These are phyloP conservation scores for Enteromius anoplus DNA, from an alignment of 2,797 vertebrate genomes.

Conservation along the genomic window DNA sequence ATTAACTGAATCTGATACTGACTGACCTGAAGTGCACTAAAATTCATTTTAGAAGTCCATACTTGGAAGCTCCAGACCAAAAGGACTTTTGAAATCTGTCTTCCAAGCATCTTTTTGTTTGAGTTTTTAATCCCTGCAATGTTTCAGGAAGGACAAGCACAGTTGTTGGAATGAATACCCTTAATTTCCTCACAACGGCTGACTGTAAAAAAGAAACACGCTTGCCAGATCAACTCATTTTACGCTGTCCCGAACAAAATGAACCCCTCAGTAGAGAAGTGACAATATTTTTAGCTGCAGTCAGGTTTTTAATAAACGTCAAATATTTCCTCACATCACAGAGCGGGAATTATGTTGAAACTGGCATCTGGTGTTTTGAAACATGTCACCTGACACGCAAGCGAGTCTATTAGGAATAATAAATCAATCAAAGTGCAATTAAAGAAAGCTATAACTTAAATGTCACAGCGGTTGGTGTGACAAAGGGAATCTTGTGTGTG, in stretches of 20 bases:
- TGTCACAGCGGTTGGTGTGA: conserved; percentile 14
- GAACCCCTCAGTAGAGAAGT: not conserved
- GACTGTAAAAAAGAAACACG: not conserved
- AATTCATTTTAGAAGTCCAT: not conserved
- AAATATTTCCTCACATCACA: not conserved
- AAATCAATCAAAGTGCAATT: conserved; percentile 29
- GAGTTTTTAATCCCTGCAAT: not conserved
- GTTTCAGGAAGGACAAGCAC: not conserved
- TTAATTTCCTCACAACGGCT: not conserved
- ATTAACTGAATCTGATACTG: not conserved
- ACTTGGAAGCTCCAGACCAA: not conserved
- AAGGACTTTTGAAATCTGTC: not conserved
- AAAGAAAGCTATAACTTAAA: conserved; percentile 19
- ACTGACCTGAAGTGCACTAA: not conserved
- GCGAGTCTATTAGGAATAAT: conserved; percentile 1
- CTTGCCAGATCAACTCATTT: conserved; percentile 5
- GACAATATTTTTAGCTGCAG: conserved; percentile 12
- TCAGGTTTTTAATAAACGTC: conserved; percentile 17
- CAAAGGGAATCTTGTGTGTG: conserved; percentile 34
- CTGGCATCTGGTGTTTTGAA: conserved; percentile 20
- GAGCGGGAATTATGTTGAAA: not conserved
- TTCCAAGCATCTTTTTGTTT: not conserved
- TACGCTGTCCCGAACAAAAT: not conserved
- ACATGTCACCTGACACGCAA: conserved; percentile 1
- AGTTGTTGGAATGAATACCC: not conserved